Evolutionary conservation across 1,140 invertebrate species (phyloP).

Genomic region (Drosophila saltans): DNA sequence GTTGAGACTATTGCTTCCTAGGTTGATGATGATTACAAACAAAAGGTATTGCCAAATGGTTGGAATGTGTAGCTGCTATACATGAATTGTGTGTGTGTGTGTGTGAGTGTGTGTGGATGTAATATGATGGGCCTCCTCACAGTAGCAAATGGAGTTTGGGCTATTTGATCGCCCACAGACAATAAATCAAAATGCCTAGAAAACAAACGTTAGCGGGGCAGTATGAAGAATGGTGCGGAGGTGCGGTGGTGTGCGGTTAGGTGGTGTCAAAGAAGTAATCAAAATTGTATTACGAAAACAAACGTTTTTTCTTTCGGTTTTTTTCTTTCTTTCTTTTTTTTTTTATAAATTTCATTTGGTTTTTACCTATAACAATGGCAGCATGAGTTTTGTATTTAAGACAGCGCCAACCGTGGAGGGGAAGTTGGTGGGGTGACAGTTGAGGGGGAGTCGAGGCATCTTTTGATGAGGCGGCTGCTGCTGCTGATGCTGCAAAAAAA

Average conservation of each 20-base stretch:
- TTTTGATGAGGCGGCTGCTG: conserved; percentile 42
- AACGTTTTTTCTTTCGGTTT: conserved; percentile 71
- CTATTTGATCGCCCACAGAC: conserved; percentile 30
- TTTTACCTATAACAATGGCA: conserved; percentile 66
- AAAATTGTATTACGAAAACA: conserved; percentile 82
- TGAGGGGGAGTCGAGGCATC: conserved; percentile 7
- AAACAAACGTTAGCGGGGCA: conserved; percentile 34
- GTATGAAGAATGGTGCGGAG: conserved; percentile 50
- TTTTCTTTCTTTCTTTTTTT: conserved; percentile 29
- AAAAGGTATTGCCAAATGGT: conserved; percentile 11
- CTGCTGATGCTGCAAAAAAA: conserved; percentile 45
- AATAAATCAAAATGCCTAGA: conserved; percentile 71
- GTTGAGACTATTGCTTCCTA: conserved; percentile 7
- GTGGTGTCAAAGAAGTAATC: conserved; percentile 76
- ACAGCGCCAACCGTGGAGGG: neutral
- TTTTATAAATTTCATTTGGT: conserved; percentile 18
- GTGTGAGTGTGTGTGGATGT: neutral
- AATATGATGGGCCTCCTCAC: conserved; percentile 1
- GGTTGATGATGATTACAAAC: conserved; percentile 6
- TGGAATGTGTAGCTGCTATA: neutral
- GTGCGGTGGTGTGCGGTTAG: conserved; percentile 17
- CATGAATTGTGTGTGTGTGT: neutral
- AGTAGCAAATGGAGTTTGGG: conserved; percentile 20
- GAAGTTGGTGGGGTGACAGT: conserved; percentile 12
- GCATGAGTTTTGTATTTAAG: conserved; percentile 16